Conservation (phyloP, 2,113 vertebrate species). For the Cepphus grylle region DNA sequence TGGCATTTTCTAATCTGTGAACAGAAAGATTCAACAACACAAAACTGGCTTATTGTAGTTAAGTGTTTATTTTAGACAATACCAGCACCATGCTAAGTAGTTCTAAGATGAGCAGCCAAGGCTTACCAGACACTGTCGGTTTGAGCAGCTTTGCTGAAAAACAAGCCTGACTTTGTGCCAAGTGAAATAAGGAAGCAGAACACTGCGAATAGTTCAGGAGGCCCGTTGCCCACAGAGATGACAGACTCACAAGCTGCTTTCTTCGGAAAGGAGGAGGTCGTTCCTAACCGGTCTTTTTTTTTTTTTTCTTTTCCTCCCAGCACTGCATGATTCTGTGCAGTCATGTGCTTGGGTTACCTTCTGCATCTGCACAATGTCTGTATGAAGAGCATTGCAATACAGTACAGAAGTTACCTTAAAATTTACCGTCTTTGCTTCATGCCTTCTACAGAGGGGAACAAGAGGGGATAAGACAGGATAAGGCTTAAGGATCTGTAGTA, state of each 20-base stretch:
- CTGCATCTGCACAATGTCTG: neutral
- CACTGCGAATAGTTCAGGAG: conserved; percentile 10
- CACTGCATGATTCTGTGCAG: neutral
- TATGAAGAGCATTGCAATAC: neutral
- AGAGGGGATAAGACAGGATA: neutral
- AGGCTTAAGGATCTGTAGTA: neutral
- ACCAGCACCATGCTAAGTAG: neutral
- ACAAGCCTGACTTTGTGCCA: conserved; percentile 55
- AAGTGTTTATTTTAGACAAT: neutral
- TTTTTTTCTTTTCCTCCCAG: neutral
- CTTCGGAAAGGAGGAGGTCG: neutral
- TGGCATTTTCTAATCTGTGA: neutral
- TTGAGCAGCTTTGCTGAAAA: conserved; percentile 49
- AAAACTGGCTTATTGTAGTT: neutral
- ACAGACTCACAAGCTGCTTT: neutral
- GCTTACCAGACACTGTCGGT: neutral
- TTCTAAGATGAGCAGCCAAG: neutral
- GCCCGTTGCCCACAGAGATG: neutral
- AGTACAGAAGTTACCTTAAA: neutral
- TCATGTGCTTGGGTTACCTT: neutral
- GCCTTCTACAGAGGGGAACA: neutral
- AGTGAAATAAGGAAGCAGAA: conserved; percentile 58
- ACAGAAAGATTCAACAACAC: neutral
- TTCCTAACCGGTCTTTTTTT: neutral
- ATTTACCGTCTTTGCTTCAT: neutral